Percentiles rank a stretch among this genome's conserved stretches.
These are phyloP conservation scores for Lepidurus apus DNA, from an alignment of 1,140 invertebrate species.

Conservation along the genomic window DNA sequence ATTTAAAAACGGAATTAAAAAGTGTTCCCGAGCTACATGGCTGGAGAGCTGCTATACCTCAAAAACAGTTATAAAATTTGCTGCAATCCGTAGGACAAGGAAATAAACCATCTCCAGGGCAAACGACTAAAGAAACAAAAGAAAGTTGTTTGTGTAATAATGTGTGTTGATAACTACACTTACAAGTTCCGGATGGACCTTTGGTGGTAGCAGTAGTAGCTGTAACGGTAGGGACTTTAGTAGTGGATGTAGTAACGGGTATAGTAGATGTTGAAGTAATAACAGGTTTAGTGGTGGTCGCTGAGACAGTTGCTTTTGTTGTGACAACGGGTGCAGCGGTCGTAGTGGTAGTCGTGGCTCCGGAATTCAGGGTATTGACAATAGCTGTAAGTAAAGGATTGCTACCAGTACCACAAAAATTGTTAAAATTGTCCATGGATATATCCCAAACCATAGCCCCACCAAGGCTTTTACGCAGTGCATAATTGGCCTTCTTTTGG, in stretches of 20 bases:
- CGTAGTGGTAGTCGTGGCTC: neutral
- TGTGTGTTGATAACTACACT: neutral
- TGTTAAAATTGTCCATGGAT: conserved; percentile 47
- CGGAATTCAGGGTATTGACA: conserved; percentile 14
- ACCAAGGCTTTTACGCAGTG: conserved; percentile 43
- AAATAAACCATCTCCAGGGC: neutral
- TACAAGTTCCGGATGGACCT: neutral
- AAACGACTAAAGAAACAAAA: neutral
- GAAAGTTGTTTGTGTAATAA: neutral
- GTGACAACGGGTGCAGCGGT: neutral
- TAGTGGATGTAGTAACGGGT: neutral
- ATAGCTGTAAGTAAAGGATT: conserved; percentile 43
- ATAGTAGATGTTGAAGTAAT: neutral
- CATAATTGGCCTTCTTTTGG: conserved; percentile 52
- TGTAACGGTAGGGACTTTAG: neutral
- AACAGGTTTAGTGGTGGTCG: neutral
- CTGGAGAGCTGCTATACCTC: neutral
- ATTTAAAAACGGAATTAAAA: neutral
- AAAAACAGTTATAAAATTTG: neutral
- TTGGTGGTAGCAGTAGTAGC: neutral
- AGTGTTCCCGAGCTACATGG: neutral
- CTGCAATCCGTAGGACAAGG: neutral
- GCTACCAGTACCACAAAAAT: conserved; percentile 40
- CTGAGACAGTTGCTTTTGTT: neutral
- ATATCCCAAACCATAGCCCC: conserved; percentile 51